Evolutionary conservation across 2,797 vertebrate genomes (phyloP).

Genomic region (Xerus rutilus): DNA sequence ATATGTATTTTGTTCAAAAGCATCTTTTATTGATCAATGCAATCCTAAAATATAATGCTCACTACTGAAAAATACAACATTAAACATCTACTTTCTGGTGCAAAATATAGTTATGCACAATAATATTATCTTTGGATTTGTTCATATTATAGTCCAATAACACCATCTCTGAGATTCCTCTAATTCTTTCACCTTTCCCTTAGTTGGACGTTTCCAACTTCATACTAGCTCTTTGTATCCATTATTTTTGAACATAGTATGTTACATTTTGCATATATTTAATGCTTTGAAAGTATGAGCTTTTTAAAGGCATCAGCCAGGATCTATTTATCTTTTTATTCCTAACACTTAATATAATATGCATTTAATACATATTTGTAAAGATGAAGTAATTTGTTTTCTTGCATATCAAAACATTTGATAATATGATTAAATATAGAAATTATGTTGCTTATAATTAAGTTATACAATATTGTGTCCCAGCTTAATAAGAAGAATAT

Average conservation of each 20-base stretch:
- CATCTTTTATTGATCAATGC: neutral
- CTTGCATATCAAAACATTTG: neutral
- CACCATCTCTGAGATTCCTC: neutral
- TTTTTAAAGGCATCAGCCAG: neutral
- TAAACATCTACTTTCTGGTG: neutral
- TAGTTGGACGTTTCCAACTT: neutral
- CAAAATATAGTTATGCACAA: neutral
- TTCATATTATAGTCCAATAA: neutral
- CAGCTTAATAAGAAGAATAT: neutral
- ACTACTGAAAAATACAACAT: neutral
- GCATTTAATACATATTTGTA: neutral
- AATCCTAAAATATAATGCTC: constrained; percentile 1
- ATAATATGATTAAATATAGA: neutral
- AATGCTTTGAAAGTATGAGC: neutral
- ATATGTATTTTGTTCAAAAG: constrained; percentile 8
- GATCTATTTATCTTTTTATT: neutral
- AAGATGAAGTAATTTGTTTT: neutral
- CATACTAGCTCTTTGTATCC: neutral
- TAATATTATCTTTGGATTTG: neutral
- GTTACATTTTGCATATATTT: neutral
- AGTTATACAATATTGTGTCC: neutral
- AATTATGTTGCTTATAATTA: neutral
- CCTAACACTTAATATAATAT: neutral
- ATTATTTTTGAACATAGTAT: neutral
- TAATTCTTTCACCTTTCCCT: neutral